phyloP scores from a whole-genome alignment of 1,140 invertebrate species.

The Dufourea novaeangliae region DNA sequence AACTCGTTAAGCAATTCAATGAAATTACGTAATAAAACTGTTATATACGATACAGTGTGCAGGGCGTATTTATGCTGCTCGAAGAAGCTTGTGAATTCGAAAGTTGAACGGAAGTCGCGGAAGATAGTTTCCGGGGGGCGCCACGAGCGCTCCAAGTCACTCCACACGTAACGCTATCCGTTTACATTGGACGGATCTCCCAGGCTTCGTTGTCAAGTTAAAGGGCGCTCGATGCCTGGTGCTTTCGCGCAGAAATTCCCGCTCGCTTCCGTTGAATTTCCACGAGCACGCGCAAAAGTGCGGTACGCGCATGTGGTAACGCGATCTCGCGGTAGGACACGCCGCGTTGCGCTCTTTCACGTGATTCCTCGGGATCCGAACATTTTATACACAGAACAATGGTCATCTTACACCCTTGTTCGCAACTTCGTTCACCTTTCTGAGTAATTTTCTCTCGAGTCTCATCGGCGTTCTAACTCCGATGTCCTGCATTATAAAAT shows the following conservation, averaged over 20 bases:
- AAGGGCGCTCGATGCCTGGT: neutral
- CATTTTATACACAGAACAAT: slow-evolving; percentile 39
- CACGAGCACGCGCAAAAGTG: slow-evolving; percentile 34
- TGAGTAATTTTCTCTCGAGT: slow-evolving; percentile 13
- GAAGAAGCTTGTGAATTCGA: too few relatives aligned
- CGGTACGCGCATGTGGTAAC: slow-evolving; percentile 48
- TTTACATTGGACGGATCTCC: slow-evolving; percentile 4
- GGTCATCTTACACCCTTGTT: slow-evolving; percentile 24
- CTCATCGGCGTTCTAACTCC: slow-evolving; percentile 3
- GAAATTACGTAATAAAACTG: too few relatives aligned
- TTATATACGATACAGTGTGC: too few relatives aligned
- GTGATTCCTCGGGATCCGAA: slow-evolving; percentile 21
- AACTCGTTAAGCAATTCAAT: too few relatives aligned
- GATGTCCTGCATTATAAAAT: slow-evolving; percentile 13
- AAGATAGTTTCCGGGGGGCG: neutral
- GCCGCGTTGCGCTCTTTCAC: slow-evolving; percentile 37
- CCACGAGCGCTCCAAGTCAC: neutral
- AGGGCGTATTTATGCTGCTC: too few relatives aligned
- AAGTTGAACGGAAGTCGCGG: neutral
- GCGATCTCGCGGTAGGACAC: slow-evolving; percentile 44
- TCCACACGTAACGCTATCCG: neutral
- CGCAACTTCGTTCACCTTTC: slow-evolving; percentile 26
- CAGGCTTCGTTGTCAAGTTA: neutral
- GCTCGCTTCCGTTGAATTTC: slow-evolving; percentile 1
- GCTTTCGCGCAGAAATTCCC: slow-evolving; percentile 33